Base-by-base conservation (phyloP, 2,888 invertebrate genomes). In the Amiota communis region DNA sequence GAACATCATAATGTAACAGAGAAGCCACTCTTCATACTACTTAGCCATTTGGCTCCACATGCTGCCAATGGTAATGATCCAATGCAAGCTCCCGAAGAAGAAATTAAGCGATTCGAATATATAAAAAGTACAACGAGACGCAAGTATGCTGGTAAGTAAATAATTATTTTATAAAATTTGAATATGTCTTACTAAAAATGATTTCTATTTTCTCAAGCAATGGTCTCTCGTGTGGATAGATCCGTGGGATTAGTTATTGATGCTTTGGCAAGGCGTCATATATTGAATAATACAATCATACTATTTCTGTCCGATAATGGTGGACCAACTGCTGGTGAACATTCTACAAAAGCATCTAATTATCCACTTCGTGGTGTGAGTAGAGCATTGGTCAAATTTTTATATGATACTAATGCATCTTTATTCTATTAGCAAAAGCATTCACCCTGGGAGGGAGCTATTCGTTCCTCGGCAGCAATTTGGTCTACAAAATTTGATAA, bases 281-380 rank as follows among this genome's bases (percentile, higher is more conserved):
- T 97, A 89, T 90, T 97, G 76, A 91, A 96, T 65, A 94, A 98
- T 87, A 95, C 96, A 0, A 92, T 98, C 47, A 91, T 98, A 71
- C 88, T 96, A 1, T 98, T 98, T 87, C 92, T 95, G 78, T 95
- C 96, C 8, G 98, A 98, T 87, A 98, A 98, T 87, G 96, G 97
- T 0, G 96, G 94, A 0, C 95, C 95, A 74, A 93, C 95, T 0
- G 89, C 91, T 71, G 96, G 96, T 0, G 82, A 92, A 63, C 93
- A 93, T 86, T 86, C 91, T 65, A 97, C 95, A 89, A 92, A 92
- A 71, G 95, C 93, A 17, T 95, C 95, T 23, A 95, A 95, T 89
- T 94, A 93, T 91, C 96, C 96, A 8, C 87, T 95, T 23, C 91
- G 94, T 89, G 96, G 96, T 47, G 95, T 94, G 89, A 90, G 90